These are phyloP conservation scores for Rhyacophila evoluta DNA, from an alignment of 2,888 invertebrate genomes.

Conservation along the genomic window DNA sequence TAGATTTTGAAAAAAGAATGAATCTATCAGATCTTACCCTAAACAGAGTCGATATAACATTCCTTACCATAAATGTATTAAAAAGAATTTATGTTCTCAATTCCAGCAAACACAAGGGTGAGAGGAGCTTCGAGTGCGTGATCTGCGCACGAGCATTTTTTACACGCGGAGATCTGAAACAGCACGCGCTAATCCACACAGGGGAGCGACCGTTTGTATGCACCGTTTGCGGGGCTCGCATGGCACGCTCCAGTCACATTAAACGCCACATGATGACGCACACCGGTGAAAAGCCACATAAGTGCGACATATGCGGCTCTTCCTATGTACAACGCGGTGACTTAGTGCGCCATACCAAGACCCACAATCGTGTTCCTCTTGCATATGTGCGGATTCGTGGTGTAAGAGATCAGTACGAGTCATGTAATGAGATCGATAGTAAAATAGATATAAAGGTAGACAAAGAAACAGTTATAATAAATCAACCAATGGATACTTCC, in stretches of 20 bases:
- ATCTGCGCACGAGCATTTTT: slow-evolving; percentile 65
- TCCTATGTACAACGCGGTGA: slow-evolving; percentile 59
- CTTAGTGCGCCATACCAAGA: slow-evolving; percentile 59
- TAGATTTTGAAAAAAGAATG: no score
- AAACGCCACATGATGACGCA: slow-evolving; percentile 62
- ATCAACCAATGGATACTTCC: no score
- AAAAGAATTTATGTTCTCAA: not conserved
- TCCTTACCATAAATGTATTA: no score
- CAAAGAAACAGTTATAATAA: no score
- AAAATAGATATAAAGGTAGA: no score
- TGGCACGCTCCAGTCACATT: slow-evolving; percentile 64
- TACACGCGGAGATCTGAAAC: slow-evolving; percentile 65
- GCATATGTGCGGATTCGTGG: no score
- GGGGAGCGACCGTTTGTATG: slow-evolving; percentile 65
- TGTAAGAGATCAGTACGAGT: no score
- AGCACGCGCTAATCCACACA: slow-evolving; percentile 63
- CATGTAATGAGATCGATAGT: no score
- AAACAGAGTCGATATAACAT: no score
- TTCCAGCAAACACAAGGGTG: slow-evolving; percentile 66
- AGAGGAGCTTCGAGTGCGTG: slow-evolving; percentile 66
- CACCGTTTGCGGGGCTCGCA: slow-evolving; percentile 62
- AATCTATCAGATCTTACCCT: no score
- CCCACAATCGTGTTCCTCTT: no score
- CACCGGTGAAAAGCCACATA: slow-evolving; percentile 56
- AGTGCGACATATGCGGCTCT: slow-evolving; percentile 58